Percentiles rank a stretch among this genome's conserved stretches.
Evolutionary conservation across 2,113 vertebrate species (phyloP).

Genomic region (Plecotus auritus): DNA sequence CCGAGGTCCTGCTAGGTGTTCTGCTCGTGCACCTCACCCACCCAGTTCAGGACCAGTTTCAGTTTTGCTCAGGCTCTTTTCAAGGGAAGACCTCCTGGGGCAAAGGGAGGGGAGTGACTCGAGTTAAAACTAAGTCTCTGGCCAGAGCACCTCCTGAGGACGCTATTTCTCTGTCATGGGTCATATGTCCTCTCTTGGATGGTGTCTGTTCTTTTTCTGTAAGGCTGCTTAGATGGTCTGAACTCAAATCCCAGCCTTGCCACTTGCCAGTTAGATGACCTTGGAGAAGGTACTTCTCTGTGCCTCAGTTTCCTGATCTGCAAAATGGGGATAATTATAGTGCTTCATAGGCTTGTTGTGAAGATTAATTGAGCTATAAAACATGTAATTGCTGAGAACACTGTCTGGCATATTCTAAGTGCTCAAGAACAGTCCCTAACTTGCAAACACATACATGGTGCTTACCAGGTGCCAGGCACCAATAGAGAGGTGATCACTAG

Average conservation of each 20-base stretch:
- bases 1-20: neutral
- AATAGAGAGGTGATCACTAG: fast-evolving
- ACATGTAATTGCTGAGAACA: neutral
- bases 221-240: neutral
- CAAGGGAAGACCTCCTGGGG: neutral
- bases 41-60: neutral
- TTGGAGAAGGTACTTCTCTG: neutral
- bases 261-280: neutral
- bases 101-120: neutral
- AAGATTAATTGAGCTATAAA: neutral
- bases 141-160: neutral
- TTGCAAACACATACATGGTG: fast-evolving
- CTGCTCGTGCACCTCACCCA: neutral
- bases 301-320: neutral
- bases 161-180: neutral
- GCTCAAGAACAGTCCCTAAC: neutral
- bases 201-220: neutral
- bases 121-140: neutral
- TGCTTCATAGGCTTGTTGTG: neutral
- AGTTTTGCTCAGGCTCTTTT: neutral
- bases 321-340: neutral
- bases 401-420: neutral
- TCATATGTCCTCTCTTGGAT: neutral
- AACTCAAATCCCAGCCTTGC: neutral
- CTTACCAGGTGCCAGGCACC: neutral